Evolutionary conservation across 2,888 invertebrate species (phyloP).

Genomic region (Drosophila lutescens): DNA sequence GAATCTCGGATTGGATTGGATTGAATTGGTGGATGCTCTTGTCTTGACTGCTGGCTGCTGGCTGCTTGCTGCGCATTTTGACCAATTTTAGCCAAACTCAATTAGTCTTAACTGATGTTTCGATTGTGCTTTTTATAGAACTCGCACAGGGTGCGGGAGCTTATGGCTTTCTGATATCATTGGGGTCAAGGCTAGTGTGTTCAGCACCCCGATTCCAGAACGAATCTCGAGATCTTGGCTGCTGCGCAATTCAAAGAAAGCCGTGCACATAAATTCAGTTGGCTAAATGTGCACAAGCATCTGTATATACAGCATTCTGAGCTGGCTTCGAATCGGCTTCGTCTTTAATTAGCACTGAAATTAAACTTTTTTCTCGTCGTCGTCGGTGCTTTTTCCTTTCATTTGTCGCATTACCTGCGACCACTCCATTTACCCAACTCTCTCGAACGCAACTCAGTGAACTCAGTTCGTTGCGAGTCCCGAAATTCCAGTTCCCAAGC

Average conservation of each 20-base stretch:
- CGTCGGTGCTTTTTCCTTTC: constrained; percentile 26
- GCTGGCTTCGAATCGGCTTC: constrained; percentile 41
- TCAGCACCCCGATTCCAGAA: constrained; percentile 38
- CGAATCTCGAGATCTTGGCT: constrained; percentile 24
- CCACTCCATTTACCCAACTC: constrained; percentile 11
- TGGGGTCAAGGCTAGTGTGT: constrained; percentile 64
- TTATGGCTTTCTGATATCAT: constrained; percentile 59
- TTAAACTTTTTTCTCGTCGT: constrained; percentile 34
- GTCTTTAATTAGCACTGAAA: constrained; percentile 72
- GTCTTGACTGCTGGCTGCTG: constrained; percentile 48
- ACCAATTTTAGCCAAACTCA: constrained; percentile 75
- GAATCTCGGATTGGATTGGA: constrained; percentile 46
- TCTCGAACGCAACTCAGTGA: constrained; percentile 5
- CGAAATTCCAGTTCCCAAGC: constrained; percentile 38
- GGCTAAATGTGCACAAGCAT: constrained; percentile 22
- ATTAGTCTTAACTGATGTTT: constrained; percentile 72
- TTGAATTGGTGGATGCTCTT: constrained; percentile 49
- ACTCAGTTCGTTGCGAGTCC: constrained; percentile 1
- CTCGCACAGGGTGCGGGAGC: constrained; percentile 20
- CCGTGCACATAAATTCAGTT: constrained; percentile 65
- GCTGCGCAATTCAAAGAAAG: constrained; percentile 75
- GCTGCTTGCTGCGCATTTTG: constrained; percentile 74
- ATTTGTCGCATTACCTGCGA: constrained; percentile 62
- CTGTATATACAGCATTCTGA: constrained; percentile 10
- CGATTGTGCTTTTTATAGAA: constrained; percentile 49